Conservation (phyloP, 2,797 vertebrate genomes). For the Hylomyscus alleni region DNA sequence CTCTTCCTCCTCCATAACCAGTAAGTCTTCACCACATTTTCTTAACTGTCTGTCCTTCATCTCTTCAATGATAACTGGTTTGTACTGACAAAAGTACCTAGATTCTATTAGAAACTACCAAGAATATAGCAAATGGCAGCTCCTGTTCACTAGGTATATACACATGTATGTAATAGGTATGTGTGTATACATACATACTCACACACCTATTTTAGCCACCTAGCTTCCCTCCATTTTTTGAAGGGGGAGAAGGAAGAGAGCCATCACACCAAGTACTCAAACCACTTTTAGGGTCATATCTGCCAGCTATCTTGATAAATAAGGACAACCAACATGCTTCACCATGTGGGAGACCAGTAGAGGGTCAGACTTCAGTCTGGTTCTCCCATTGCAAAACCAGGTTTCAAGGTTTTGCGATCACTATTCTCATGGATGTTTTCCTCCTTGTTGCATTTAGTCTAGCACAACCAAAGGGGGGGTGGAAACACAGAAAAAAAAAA, state of each 20-base stretch:
- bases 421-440: fast-evolving
- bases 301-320: background rate
- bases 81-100: background rate
- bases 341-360: background rate
- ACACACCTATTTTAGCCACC: background rate
- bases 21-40: background rate
- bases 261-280: background rate
- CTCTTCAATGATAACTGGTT: background rate
- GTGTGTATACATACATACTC: background rate
- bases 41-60: background rate
- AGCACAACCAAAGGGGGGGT: background rate
- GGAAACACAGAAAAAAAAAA: background rate
- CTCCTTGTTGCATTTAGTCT: background rate
- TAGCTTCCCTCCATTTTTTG: background rate
- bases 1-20: background rate
- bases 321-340: background rate
- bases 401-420: background rate
- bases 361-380: background rate
- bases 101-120: background rate
- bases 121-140: background rate
- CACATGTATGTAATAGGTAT: background rate
- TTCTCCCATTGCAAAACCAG: background rate
- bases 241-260: background rate
- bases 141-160: background rate
- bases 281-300: background rate